These are phyloP conservation scores for Mastigias papua DNA, from an alignment of 30 jellyfish, hydroid and myxozoan species.

Conservation along the genomic window DNA sequence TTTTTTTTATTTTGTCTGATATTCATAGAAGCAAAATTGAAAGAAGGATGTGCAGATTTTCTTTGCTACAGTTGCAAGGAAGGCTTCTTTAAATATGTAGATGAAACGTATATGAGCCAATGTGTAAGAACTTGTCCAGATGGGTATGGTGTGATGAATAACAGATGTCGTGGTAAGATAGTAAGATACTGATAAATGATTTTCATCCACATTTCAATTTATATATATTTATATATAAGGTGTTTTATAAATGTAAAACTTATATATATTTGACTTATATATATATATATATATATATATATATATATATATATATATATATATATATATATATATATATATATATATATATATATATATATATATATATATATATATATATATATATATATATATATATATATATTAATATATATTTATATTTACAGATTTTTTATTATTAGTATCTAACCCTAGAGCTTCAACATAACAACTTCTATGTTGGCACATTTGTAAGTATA, in stretches of 20 bases:
- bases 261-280: background rate
- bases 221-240: background rate
- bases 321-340: no score
- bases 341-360: no score
- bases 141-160: slow-evolving; percentile 23
- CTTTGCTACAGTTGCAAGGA: slow-evolving; percentile 46
- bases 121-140: slow-evolving; percentile 60
- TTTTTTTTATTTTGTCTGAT: background rate
- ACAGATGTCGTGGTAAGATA: slow-evolving; percentile 62
- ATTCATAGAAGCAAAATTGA: background rate
- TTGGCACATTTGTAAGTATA: no score
- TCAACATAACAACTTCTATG: no score
- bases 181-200: slow-evolving; percentile 19
- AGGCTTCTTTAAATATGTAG: slow-evolving; percentile 48
- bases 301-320: no score
- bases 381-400: no score
- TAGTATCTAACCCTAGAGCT: no score
- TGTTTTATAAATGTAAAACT: background rate
- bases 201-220: no score
- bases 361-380: no score
- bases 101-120: background rate
- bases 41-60: slow-evolving; percentile 62
- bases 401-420: no score
- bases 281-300: no score
- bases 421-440: no score